phyloP scores from a whole-genome alignment of 1,140 invertebrate genomes.

The roundworm (Caenorhabditis elegans) region DNA sequence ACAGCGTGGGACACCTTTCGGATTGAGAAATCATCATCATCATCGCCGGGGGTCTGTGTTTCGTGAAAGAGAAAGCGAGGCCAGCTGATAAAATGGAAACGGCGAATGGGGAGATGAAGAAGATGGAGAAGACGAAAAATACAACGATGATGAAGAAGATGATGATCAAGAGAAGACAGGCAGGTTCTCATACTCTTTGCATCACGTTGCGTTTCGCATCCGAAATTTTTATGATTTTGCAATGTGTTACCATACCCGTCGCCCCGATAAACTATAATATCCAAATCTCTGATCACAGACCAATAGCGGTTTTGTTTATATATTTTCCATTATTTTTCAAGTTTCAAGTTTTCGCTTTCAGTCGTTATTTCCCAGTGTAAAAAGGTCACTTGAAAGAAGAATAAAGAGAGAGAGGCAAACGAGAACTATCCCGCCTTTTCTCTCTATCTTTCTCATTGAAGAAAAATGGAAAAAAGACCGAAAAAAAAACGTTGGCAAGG shows the following conservation, averaged over 20 bases:
- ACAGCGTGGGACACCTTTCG: not conserved
- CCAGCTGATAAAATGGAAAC: conserved; percentile 6
- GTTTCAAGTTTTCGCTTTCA: conserved; percentile 12
- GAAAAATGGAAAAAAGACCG: not conserved
- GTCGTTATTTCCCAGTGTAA: not conserved
- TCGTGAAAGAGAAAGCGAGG: not conserved
- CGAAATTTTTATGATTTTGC: conserved; percentile 10
- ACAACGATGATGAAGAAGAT: not conserved
- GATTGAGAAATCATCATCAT: too few relatives aligned
- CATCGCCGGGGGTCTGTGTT: too few relatives aligned
- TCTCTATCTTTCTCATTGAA: not conserved
- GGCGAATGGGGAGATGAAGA: not conserved
- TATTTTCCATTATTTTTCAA: too few relatives aligned
- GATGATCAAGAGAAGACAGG: not conserved
- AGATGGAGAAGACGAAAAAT: not conserved
- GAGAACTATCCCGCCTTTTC: not conserved
- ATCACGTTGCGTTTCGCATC: not conserved
- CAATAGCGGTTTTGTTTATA: not conserved
- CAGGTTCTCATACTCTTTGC: conserved; percentile 1
- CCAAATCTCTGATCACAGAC: not conserved
- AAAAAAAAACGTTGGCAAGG: not conserved
- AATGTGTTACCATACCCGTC: not conserved
- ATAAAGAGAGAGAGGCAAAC: not conserved
- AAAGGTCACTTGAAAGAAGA: not conserved
- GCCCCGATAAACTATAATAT: not conserved